A percentile compares a stretch with the other conserved stretches of the same genome.
Conservation (phyloP, 2,797 vertebrate species). For the Molossus alvarezi region DNA sequence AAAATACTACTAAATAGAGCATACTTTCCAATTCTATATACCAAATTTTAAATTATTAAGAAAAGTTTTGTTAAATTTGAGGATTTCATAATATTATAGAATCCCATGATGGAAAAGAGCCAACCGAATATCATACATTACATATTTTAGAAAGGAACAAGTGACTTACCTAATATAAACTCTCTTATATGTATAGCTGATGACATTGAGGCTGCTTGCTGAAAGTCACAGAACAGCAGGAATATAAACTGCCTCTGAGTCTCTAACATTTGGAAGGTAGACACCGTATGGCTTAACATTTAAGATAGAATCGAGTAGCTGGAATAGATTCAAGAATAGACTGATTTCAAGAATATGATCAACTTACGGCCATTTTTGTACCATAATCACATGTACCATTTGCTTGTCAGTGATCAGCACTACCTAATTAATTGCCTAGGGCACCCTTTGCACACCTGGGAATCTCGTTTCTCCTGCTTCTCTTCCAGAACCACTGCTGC, state of each 20-base stretch:
- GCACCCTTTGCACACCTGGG: background rate
- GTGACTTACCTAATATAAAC: background rate
- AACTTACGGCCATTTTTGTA: background rate
- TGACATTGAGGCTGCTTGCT: background rate
- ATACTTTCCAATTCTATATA: background rate
- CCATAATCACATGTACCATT: background rate
- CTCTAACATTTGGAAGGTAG: slow-evolving; percentile 18
- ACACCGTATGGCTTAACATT: background rate
- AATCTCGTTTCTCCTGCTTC: background rate
- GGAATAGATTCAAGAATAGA: background rate
- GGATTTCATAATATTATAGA: background rate
- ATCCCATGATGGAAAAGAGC: background rate
- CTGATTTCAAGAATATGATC: slow-evolving; percentile 1
- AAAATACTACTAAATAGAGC: slow-evolving; percentile 1
- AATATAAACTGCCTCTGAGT: background rate
- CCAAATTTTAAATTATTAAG: background rate
- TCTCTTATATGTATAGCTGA: background rate
- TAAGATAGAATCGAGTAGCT: background rate
- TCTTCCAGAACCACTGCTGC: background rate
- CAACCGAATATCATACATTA: background rate
- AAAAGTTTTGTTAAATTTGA: slow-evolving; percentile 11
- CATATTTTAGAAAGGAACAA: slow-evolving; percentile 1
- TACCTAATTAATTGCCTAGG: background rate
- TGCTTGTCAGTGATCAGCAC: background rate
- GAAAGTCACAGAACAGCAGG: background rate